phyloP scores from a whole-genome alignment of 2,888 invertebrate species.

The Dolomedes plantarius region DNA sequence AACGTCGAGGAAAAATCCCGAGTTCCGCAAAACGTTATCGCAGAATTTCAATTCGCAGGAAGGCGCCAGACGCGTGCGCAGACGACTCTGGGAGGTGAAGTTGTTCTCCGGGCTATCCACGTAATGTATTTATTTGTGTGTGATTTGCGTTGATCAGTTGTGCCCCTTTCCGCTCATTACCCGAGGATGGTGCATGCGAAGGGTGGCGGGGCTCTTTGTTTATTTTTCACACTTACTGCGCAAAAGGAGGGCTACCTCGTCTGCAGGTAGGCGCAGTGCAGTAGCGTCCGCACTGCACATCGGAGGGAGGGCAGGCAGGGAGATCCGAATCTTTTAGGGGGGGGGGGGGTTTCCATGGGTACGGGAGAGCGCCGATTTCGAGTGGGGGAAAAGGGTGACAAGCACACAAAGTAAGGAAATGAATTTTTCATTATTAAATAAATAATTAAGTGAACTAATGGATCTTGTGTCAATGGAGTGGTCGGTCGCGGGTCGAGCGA shows the following conservation, averaged over 20 bases:
- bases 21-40: too few species aligned
- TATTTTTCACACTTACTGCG: neutral
- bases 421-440: too few species aligned
- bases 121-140: neutral
- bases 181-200: neutral
- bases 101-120: neutral
- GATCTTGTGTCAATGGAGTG: too few species aligned
- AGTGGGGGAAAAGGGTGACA: neutral
- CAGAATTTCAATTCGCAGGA: neutral
- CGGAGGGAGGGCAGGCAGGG: neutral
- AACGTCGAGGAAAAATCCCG: too few species aligned
- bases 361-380: neutral
- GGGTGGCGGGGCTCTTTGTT: neutral
- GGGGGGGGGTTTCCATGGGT: neutral
- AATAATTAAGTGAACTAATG: too few species aligned
- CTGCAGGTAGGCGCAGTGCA: conserved; percentile 16
- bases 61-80: neutral
- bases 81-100: neutral
- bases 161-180: neutral
- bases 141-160: neutral
- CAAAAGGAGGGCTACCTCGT: neutral
- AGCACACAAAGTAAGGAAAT: too few species aligned
- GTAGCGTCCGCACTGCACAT: conserved; percentile 9
- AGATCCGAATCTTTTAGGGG: neutral
- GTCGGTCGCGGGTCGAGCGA: too few species aligned